phyloP scores from a whole-genome alignment of 1,140 invertebrate species.

The Epicauta chinensis region DNA sequence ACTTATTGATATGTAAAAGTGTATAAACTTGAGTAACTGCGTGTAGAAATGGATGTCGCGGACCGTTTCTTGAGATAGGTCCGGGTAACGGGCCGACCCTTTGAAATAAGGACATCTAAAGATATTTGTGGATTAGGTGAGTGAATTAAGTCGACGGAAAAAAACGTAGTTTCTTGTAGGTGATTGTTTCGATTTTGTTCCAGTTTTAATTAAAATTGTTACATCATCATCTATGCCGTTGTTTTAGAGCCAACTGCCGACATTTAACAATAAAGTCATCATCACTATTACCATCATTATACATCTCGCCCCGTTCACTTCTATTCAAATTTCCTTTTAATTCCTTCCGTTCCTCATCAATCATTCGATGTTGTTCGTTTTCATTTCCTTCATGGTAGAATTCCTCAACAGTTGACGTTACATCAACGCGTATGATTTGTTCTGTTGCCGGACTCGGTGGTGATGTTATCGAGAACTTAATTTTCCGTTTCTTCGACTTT shows the following conservation, averaged over 20 bases:
- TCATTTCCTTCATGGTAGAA: slow-evolving; percentile 10
- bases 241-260: slow-evolving; percentile 18
- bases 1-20: slow-evolving; percentile 18
- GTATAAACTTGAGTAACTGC: slow-evolving; percentile 14
- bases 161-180: too few relatives aligned
- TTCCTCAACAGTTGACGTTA: slow-evolving; percentile 34
- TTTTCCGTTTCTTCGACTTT: slow-evolving; percentile 31
- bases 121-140: too few relatives aligned
- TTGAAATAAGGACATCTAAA: not conserved
- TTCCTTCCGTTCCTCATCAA: slow-evolving; percentile 7
- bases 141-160: too few relatives aligned
- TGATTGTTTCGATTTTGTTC: too few relatives aligned
- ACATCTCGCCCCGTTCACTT: slow-evolving; percentile 1
- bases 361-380: not conserved
- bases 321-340: slow-evolving; percentile 7
- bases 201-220: too few relatives aligned
- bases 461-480: slow-evolving; percentile 28
- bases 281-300: slow-evolving; percentile 9
- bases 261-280: slow-evolving; percentile 28
- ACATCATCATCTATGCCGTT: too few relatives aligned
- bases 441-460: slow-evolving; percentile 37
- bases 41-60: slow-evolving; percentile 3
- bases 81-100: not conserved
- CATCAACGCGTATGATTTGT: slow-evolving; percentile 39
- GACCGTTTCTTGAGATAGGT: not conserved